Conservation (phyloP, 2,888 invertebrate genomes). For the Pammene aurita region DNA sequence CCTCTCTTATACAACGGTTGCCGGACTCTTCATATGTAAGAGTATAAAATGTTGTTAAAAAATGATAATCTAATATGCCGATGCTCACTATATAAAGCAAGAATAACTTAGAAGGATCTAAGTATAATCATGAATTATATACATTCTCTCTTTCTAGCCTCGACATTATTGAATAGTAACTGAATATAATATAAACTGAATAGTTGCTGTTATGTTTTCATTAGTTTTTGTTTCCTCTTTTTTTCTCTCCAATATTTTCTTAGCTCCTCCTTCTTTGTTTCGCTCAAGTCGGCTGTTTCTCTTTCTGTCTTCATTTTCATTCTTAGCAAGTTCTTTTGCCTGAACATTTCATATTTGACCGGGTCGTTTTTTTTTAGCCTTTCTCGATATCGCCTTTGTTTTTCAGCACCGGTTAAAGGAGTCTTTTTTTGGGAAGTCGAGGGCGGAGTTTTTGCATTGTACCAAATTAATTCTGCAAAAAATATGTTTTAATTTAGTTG, state of each 20-base stretch:
- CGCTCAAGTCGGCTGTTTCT: neutral
- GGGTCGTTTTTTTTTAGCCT: slow-evolving; percentile 7
- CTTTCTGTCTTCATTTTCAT: neutral
- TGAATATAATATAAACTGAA: no score
- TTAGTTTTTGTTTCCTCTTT: slow-evolving; percentile 3
- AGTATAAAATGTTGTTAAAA: no score
- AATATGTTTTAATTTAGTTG: neutral
- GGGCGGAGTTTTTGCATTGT: neutral
- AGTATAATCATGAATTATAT: no score
- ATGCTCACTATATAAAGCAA: no score
- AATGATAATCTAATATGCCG: no score
- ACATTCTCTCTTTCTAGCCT: no score
- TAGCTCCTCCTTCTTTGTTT: neutral
- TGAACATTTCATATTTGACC: slow-evolving; percentile 1
- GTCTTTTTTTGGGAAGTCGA: neutral
- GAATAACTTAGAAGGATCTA: no score
- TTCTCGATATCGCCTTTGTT: slow-evolving; percentile 6
- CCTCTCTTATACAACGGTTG: no score
- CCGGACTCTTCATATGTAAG: no score
- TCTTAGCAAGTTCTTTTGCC: neutral
- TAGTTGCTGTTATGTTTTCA: neutral
- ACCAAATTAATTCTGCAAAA: neutral
- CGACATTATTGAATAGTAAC: neutral
- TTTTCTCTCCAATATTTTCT: slow-evolving; percentile 8
- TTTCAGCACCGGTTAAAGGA: slow-evolving; percentile 10